These are phyloP conservation scores for Andrena marginata DNA, from an alignment of 2,888 invertebrate species.

Conservation along the genomic window DNA sequence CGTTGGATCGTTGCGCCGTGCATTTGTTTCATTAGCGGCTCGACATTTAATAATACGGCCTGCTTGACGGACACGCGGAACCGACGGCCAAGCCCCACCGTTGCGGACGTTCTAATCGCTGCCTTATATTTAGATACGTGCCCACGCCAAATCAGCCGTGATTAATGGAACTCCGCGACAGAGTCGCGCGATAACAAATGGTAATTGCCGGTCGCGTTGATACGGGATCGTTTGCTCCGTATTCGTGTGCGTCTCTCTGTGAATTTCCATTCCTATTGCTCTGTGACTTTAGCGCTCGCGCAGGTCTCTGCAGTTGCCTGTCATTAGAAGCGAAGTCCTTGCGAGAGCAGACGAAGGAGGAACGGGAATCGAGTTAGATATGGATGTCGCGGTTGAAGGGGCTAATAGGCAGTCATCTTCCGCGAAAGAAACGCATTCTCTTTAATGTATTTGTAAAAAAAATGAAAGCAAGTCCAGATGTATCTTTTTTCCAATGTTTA, in stretches of 20 bases:
- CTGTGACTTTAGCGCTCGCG: no score
- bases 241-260: neutral
- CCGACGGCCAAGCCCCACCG: constrained; percentile 43
- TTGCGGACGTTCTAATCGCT: constrained; percentile 56
- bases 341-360: neutral
- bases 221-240: neutral
- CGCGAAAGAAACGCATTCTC: no score
- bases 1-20: constrained; percentile 18
- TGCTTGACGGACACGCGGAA: constrained; percentile 3
- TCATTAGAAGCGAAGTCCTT: no score
- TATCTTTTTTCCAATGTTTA: no score
- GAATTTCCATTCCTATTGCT: neutral
- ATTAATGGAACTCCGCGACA: constrained; percentile 57
- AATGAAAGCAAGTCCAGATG: no score
- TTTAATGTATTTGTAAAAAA: no score
- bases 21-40: constrained; percentile 32
- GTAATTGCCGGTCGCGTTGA: constrained; percentile 22
- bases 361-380: neutral
- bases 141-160: constrained; percentile 47
- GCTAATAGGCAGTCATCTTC: no score
- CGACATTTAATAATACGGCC: constrained; percentile 52
- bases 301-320: no score
- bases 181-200: constrained; percentile 21
- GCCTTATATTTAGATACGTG: constrained; percentile 42
- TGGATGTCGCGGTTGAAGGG: no score